Evolutionary conservation across 1,140 invertebrate genomes (phyloP).

Genomic region (Ceratoteleas bidentatus): DNA sequence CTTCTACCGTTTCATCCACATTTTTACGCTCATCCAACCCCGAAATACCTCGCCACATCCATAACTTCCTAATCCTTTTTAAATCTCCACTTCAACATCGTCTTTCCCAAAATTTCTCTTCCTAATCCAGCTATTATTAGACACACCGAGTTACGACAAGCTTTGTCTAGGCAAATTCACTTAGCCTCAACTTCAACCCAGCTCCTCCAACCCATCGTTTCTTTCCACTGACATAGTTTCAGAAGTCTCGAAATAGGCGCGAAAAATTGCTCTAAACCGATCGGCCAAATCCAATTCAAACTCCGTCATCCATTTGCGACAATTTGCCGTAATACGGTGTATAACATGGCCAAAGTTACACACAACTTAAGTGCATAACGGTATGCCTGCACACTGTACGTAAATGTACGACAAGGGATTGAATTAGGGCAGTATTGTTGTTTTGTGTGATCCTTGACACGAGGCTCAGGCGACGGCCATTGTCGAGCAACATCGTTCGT

Average conservation of each 20-base stretch:
- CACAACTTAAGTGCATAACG: conserved; percentile 58
- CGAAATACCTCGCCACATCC: too few relatives aligned
- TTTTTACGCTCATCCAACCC: too few relatives aligned
- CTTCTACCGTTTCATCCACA: too few relatives aligned
- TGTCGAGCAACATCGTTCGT: conserved; percentile 52
- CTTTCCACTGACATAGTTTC: too few relatives aligned
- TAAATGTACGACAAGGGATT: conserved; percentile 54
- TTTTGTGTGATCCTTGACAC: conserved; percentile 61
- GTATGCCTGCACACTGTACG: conserved; percentile 40
- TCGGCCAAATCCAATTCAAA: conserved; percentile 17
- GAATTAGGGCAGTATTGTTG: conserved; percentile 62
- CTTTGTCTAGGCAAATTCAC: too few relatives aligned
- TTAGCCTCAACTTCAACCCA: too few relatives aligned
- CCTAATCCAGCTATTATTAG: too few relatives aligned
- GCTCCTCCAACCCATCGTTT: too few relatives aligned
- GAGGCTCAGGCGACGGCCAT: conserved; percentile 48
- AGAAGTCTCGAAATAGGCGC: neutral
- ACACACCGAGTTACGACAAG: too few relatives aligned
- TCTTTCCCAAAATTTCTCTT: too few relatives aligned
- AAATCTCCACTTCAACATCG: too few relatives aligned
- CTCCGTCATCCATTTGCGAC: conserved; percentile 26
- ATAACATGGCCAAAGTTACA: conserved; percentile 47
- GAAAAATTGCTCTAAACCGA: neutral
- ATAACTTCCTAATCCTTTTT: too few relatives aligned
- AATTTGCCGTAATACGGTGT: conserved; percentile 40